A percentile compares a stretch with the other conserved stretches of the same genome.
These are phyloP conservation scores for Miltochrista miniata DNA, from an alignment of 2,888 invertebrate genomes.

Conservation along the genomic window DNA sequence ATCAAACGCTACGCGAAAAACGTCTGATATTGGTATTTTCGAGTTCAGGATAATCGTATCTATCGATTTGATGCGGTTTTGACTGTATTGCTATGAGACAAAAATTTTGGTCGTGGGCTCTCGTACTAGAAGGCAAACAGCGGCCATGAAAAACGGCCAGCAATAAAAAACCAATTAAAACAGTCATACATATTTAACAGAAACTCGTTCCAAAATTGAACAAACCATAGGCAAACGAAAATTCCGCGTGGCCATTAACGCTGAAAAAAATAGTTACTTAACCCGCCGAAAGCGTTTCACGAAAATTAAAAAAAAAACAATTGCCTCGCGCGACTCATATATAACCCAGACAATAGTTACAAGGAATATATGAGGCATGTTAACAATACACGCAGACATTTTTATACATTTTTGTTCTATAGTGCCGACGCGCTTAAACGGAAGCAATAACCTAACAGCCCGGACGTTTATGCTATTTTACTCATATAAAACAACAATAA, in stretches of 20 bases:
- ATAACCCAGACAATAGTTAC: conserved; percentile 51
- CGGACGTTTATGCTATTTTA: conserved; percentile 50
- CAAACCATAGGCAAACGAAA: conserved; percentile 33
- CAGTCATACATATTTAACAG: conserved; percentile 29
- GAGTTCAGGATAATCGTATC: too few relatives aligned
- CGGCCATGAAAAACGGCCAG: conserved; percentile 8
- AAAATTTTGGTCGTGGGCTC: too few relatives aligned
- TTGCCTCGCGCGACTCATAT: conserved; percentile 34
- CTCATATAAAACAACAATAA: conserved; percentile 54
- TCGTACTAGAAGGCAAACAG: conserved; percentile 3
- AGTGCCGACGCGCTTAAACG: conserved; percentile 45
- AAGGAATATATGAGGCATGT: conserved; percentile 49
- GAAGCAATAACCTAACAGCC: conserved; percentile 59
- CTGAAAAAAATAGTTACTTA: conserved; percentile 30
- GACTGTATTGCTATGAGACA: too few relatives aligned
- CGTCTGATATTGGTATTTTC: too few relatives aligned
- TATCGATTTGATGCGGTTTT: too few relatives aligned
- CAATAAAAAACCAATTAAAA: conserved; percentile 30
- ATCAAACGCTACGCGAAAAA: too few relatives aligned
- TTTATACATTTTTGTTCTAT: conserved; percentile 43
- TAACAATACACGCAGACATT: conserved; percentile 49
- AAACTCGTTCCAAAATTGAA: conserved; percentile 35
- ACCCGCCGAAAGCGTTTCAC: conserved; percentile 24
- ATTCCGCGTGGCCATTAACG: conserved; percentile 26
- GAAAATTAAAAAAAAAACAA: conserved; percentile 41